Evolutionary conservation across 30 jellyfish, hydroid and myxozoan genomes (phyloP).

Genomic region (Clytia hemisphaerica): DNA sequence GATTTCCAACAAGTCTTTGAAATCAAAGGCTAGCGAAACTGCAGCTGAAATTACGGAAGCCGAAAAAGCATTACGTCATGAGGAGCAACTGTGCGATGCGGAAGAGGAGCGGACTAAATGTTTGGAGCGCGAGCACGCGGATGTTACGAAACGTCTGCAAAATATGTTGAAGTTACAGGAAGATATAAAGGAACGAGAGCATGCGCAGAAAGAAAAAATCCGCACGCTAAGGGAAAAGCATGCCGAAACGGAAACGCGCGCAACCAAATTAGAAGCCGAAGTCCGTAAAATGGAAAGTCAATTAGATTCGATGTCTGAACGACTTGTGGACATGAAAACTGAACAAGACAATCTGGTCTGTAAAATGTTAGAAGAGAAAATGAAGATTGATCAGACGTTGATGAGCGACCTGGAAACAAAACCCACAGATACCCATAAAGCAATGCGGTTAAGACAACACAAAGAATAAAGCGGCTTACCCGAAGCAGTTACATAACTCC

Average conservation of each 20-base stretch:
- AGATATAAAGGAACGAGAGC: not conserved
- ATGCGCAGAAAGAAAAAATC: not conserved
- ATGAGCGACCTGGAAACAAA: no score
- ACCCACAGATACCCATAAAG: no score
- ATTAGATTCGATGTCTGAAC: slow-evolving; percentile 6
- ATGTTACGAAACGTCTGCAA: not conserved
- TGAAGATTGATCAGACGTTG: no score
- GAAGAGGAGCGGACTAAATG: slow-evolving; percentile 4
- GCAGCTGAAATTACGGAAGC: not conserved
- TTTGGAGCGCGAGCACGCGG: not conserved
- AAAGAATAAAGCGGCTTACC: no score
- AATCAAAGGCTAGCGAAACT: not conserved
- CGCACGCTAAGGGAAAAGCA: not conserved
- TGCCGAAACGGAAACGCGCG: not conserved
- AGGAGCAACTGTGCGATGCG: not conserved
- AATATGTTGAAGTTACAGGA: not conserved
- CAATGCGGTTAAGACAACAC: no score
- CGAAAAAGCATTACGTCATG: not conserved
- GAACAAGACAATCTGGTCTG: slow-evolving; percentile 1
- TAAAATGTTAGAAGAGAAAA: no score
- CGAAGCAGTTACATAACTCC: no score
- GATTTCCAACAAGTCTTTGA: not conserved
- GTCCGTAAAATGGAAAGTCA: slow-evolving; percentile 1
- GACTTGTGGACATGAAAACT: not conserved
- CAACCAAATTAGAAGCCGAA: not conserved